Evolutionary conservation across 1,140 invertebrate genomes (phyloP), one percentile per base, ranked within the genome.

Genomic region (Hydropsyche tenuis): DNA sequence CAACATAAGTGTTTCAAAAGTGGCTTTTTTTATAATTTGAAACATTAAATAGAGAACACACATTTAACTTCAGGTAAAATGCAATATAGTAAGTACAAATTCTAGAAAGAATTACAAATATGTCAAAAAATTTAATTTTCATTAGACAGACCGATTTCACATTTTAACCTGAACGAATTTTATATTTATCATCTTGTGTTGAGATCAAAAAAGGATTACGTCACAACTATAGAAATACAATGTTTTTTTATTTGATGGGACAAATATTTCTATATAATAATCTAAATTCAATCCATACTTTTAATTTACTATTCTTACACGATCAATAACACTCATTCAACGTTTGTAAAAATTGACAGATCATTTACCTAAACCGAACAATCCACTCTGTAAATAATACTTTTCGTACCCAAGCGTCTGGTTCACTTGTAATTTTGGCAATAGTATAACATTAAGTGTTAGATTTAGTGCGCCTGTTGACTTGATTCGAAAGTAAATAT

Each of bases 31-130:
- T 18, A 53, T 60, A 60, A 60, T 60, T 25, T 60, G 56, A 60
- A 60, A 60, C 56, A 60, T 60, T 23, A 27, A 37, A 60, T 60
- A 23, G 22, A 60, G 23, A 60, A 60, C 56, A 60, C 56, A 60
- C 56, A 60, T 60, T 60, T 23, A 60, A 12, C 56, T 25, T 27
- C 56, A 60, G 56, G 23, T 60, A 60, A 60, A 60, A 60, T 60
- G 56, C 56, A 60, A 37, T 60, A 60, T 23, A 60, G 22, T 60
- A 60, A 60, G 56, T 60, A 60, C 56, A 60, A 60, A 60, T 60
- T 60, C 56, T 60, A 60, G 23, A 27, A 14, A 60, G 22, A 23
- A 60, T 25, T 12, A 27, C 30, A 37, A 37, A 4, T 37, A 37
- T 37, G 30, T 37, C 30, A 37, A 4, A 4, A 37, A 37, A 3